Evolutionary conservation across 2,888 invertebrate genomes (phyloP), one percentile per base, ranked within the genome.

Genomic region (Ophion ellenae): DNA sequence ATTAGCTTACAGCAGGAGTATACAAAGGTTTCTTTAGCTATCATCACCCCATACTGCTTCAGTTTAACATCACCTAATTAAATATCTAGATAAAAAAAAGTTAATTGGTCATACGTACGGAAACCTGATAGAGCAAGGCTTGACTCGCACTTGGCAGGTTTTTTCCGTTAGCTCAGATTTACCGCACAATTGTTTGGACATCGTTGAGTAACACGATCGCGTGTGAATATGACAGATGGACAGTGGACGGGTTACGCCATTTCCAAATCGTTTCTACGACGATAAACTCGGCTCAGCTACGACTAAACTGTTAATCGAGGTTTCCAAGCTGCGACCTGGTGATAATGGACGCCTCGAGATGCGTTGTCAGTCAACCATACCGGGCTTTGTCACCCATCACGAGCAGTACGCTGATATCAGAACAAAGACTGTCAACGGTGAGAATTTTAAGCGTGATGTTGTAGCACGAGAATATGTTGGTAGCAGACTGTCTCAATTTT

Each of bases 361-460:
- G 84, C 97, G 97, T 53, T 97, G 97, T 92, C 95, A 97, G 86
- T 96, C 97, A 61, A 97, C 97, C 74, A 97, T 97, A 89, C 97
- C 97, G 0, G 96, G 96, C 83, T 96, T 96, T 89, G 96, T 97
- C 28, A 96, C 96, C 20, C 96, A 96, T 59, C 96, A 96, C 79
- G 97, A 96, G 90, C 95, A 96, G 88, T 97, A 96, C 91, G 97
- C 97, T 75, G 97, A 97, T 92, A 95, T 96, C 88, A 96, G 96
- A 92, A 96, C 96, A 88, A 96, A 96, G 91, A 96, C 96, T 61
- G 96, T 97, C 78, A 96, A 96, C 92, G 97, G 97, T 97, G 94
- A 53, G 2, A 5, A 17, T 53, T 53, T 14, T 17, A 53, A 14
- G 14, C 1, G 53, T 3, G 17, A 53, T 17, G 5, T 53, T 17